phyloP scores from a whole-genome alignment of 1,140 invertebrate species.

The Phthorimaea operculella region DNA sequence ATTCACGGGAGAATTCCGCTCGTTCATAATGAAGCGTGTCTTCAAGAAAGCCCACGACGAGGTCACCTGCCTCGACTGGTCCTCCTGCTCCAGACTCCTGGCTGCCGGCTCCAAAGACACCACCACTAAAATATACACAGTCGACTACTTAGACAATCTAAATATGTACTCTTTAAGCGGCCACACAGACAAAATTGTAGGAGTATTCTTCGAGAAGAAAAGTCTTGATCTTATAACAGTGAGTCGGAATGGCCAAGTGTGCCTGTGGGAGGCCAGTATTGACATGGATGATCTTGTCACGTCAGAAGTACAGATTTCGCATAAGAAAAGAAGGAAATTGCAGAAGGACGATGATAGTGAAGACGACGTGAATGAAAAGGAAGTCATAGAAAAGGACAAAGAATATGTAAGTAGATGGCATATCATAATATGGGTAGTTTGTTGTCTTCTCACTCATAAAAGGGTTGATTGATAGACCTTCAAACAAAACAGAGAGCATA shows the following conservation, averaged over 20 bases:
- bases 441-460: too few species aligned
- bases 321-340: constrained; percentile 52
- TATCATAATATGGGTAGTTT: too few species aligned
- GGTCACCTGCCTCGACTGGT: constrained; percentile 90
- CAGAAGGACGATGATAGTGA: constrained; percentile 64
- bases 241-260: constrained; percentile 77
- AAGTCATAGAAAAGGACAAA: constrained; percentile 61
- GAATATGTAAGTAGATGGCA: constrained; percentile 45
- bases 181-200: constrained; percentile 85
- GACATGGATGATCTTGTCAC: constrained; percentile 73
- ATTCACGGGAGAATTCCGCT: constrained; percentile 85
- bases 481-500: too few species aligned
- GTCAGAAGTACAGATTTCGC: constrained; percentile 56
- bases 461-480: too few species aligned
- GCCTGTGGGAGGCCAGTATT: constrained; percentile 89
- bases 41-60: constrained; percentile 85
- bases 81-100: constrained; percentile 86
- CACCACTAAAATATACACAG: constrained; percentile 81
- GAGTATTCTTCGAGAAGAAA: constrained; percentile 88
- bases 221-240: constrained; percentile 85
- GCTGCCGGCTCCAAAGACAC: constrained; percentile 90
- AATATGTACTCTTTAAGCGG: constrained; percentile 78
- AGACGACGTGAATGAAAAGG: constrained; percentile 71
- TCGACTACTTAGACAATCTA: constrained; percentile 81
- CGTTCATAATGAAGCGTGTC: constrained; percentile 86